Percentiles rank a stretch among this genome's conserved stretches.
phyloP scores from a whole-genome alignment of 2,113 vertebrate genomes.

The Cinclus cinclus region DNA sequence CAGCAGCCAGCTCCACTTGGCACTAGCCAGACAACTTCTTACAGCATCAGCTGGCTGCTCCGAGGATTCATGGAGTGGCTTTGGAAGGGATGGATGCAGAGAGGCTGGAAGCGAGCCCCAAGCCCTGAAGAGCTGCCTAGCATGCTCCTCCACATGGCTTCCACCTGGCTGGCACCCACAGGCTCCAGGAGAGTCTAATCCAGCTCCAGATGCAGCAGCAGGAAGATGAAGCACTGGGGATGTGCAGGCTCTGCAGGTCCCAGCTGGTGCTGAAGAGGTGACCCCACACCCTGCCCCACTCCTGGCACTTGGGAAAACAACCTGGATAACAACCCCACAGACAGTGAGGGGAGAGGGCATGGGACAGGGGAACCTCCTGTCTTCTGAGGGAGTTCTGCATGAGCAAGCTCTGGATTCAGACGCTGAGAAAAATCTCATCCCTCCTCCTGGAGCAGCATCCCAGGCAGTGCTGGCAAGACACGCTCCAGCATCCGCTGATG shows the following conservation, averaged over 20 bases:
- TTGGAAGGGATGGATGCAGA: background rate
- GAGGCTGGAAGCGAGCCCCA: background rate
- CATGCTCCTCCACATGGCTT: background rate
- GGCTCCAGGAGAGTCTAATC: background rate
- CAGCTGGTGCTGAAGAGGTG: background rate
- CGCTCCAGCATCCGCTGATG: background rate
- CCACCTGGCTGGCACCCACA: background rate
- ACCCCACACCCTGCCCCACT: background rate
- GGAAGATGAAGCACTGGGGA: background rate
- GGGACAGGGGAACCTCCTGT: background rate
- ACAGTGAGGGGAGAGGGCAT: background rate
- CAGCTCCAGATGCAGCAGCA: background rate
- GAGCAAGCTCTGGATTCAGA: background rate
- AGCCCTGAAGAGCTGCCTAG: background rate
- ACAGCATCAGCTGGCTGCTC: background rate
- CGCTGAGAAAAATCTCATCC: background rate
- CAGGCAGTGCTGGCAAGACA: fast-evolving
- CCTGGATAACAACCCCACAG: fast-evolving
- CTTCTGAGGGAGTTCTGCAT: background rate
- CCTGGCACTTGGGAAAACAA: no score
- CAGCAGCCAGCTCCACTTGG: background rate
- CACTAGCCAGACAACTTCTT: background rate
- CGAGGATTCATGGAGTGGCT: background rate
- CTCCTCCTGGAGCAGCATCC: background rate
- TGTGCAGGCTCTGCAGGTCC: fast-evolving